These are phyloP conservation scores for Endomychus coccineus DNA, from an alignment of 2,888 invertebrate species.

Conservation along the genomic window DNA sequence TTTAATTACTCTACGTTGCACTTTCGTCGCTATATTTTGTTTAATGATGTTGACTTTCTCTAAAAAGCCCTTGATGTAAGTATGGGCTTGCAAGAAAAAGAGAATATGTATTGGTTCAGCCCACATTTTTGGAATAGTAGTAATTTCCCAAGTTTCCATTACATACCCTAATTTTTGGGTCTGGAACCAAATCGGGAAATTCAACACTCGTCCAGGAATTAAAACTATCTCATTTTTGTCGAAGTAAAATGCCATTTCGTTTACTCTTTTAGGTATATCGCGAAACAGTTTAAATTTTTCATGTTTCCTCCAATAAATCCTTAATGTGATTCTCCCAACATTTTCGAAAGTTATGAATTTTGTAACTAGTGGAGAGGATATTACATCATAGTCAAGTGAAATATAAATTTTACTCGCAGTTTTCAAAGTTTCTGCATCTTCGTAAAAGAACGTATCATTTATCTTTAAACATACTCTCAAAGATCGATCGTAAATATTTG, in stretches of 20 bases:
- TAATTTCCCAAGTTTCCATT: slow-evolving; percentile 47
- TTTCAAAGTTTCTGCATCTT: slow-evolving; percentile 2
- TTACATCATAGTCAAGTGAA: slow-evolving; percentile 23
- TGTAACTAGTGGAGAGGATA: slow-evolving; percentile 15
- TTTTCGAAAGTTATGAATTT: slow-evolving; percentile 27
- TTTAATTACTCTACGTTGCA: slow-evolving; percentile 20
- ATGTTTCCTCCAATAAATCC: slow-evolving; percentile 26
- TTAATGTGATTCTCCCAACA: slow-evolving; percentile 24
- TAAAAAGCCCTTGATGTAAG: slow-evolving; percentile 8
- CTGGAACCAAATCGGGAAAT: slow-evolving; percentile 47
- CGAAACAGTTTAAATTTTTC: slow-evolving; percentile 35
- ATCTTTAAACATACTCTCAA: slow-evolving; percentile 10
- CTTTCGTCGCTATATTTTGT: slow-evolving; percentile 17
- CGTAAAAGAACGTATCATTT: slow-evolving; percentile 9
- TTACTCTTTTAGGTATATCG: background rate
- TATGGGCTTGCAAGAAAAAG: slow-evolving; percentile 38
- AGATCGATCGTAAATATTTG: slow-evolving; percentile 6
- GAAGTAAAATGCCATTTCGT: slow-evolving; percentile 45
- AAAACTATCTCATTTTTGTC: slow-evolving; percentile 50
- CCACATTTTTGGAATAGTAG: slow-evolving; percentile 43
- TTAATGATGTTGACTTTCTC: slow-evolving; percentile 30
- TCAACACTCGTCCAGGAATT: slow-evolving; percentile 46
- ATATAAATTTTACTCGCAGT: slow-evolving; percentile 8
- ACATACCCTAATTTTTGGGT: slow-evolving; percentile 22
- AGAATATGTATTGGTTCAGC: slow-evolving; percentile 37